Evolutionary conservation across 2,797 vertebrate genomes (phyloP).

Genomic region (Artibeus lituratus): DNA sequence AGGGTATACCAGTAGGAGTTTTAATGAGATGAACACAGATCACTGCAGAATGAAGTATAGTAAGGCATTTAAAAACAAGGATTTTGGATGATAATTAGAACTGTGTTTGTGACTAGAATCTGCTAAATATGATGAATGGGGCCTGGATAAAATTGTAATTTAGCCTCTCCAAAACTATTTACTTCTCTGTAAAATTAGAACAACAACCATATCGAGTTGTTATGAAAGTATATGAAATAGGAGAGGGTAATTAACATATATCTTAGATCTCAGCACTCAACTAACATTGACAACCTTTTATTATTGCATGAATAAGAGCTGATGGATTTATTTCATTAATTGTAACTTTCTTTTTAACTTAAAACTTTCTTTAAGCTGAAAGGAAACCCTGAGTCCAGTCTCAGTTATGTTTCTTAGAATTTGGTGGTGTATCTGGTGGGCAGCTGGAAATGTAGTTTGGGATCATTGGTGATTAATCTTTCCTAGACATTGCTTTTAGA

Average conservation of each 20-base stretch:
- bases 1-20: background rate
- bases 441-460: background rate
- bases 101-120: background rate
- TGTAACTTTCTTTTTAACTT: background rate
- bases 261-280: background rate
- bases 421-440: background rate
- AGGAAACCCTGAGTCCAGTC: background rate
- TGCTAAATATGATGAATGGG: background rate
- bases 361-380: background rate
- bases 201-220: background rate
- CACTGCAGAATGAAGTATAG: background rate
- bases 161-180: background rate
- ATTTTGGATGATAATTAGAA: background rate
- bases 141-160: background rate
- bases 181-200: background rate
- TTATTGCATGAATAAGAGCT: background rate
- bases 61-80: background rate
- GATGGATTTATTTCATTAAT: background rate
- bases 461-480: background rate
- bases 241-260: background rate
- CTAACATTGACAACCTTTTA: too few relatives aligned
- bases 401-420: background rate
- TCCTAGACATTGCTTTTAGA: background rate
- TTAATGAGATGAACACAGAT: slow-evolving; percentile 2
- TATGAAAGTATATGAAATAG: background rate